Evolutionary conservation across 2,113 vertebrate species (phyloP).

Genomic region (Oncorhynchus nerka): DNA sequence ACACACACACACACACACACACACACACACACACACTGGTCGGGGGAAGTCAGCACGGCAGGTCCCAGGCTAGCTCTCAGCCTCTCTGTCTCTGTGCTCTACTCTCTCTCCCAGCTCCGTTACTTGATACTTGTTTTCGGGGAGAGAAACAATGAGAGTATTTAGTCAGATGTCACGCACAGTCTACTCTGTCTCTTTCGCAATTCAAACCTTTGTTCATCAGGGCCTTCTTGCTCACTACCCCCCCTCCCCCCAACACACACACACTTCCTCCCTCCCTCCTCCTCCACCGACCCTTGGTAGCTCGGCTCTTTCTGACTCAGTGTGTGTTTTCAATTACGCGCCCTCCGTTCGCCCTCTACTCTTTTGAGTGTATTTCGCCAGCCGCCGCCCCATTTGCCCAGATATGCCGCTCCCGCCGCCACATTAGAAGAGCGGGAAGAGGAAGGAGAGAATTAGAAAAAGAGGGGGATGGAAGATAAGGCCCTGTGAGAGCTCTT

Average conservation of each 20-base stretch:
- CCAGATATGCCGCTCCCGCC: too few relatives aligned
- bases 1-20: too few relatives aligned
- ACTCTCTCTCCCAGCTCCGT: constrained; percentile 51
- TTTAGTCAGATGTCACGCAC: constrained; percentile 78
- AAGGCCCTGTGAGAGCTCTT: constrained; percentile 6
- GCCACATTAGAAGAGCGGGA: too few relatives aligned
- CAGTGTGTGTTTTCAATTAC: constrained; percentile 79
- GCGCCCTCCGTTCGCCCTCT: constrained; percentile 61
- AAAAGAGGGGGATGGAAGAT: constrained; percentile 22
- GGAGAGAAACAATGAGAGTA: constrained; percentile 78
- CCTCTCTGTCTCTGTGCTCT: constrained; percentile 39
- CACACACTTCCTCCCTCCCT: background rate
- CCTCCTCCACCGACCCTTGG: constrained; percentile 42
- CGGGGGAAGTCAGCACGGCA: constrained; percentile 50
- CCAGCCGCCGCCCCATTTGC: too few relatives aligned
- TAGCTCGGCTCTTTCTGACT: constrained; percentile 3
- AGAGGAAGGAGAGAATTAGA: constrained; percentile 20
- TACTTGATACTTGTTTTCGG: constrained; percentile 76
- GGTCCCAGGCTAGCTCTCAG: constrained; percentile 44
- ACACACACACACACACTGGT: constrained; percentile 1
- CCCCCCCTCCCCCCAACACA: constrained; percentile 7
- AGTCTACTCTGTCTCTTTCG: constrained; percentile 75
- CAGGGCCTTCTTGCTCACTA: constrained; percentile 48
- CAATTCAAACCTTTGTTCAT: constrained; percentile 74
- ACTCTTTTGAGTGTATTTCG: constrained; percentile 17